Evolutionary conservation across 1,140 invertebrate genomes (phyloP), one percentile per base, ranked within the genome.

Genomic region (Colletes latitarsis): DNA sequence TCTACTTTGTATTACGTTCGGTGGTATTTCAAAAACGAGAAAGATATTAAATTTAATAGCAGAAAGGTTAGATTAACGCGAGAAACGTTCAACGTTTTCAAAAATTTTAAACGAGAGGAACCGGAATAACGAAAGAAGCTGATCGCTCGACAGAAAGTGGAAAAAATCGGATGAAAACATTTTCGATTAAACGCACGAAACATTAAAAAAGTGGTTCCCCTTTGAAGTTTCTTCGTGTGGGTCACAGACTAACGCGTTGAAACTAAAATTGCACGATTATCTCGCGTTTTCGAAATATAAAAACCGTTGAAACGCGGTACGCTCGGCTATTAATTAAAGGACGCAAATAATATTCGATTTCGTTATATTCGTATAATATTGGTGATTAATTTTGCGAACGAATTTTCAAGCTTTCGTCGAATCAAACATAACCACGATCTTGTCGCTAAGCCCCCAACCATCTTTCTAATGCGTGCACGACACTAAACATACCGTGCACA

Each of bases 401-500:
- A 12, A 41, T 14, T 30, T 62, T 62, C 58, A n/a, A 66, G 15
- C 8, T 12, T 17, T 46, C 2, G 4, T 19, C 17, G n/a, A 19
- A 3, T 17, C 17, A 49, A 10, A 12, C 41, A n/a, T 1, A 41
- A 8, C 46, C 46, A 4, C 49, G 49, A 49, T 49, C 49, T 12
- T 10, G 8, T 39, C 30, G 30, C 30, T 30, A 30, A 30, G 30
- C 30, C 30, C 30, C 30, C 30, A 2, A 30, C 2, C 30, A 30
- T 30, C 30, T 30, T 30, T 30, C 30, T 30, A 30, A 30, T 30
- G 30, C 30, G 30, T 30, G 30, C 30, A 30, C 30, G 30, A 30
- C 6, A 21, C 3, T 21, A 8, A 17, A 12, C 49, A 46, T 60
- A 60, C 55, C 67, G 66, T 60, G 46, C 46, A 71, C 75, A 77